Percentiles rank a stretch among this genome's conserved stretches.
Evolutionary conservation across 1,140 invertebrate species (phyloP).

Genomic region (Monochamus saltuarius): DNA sequence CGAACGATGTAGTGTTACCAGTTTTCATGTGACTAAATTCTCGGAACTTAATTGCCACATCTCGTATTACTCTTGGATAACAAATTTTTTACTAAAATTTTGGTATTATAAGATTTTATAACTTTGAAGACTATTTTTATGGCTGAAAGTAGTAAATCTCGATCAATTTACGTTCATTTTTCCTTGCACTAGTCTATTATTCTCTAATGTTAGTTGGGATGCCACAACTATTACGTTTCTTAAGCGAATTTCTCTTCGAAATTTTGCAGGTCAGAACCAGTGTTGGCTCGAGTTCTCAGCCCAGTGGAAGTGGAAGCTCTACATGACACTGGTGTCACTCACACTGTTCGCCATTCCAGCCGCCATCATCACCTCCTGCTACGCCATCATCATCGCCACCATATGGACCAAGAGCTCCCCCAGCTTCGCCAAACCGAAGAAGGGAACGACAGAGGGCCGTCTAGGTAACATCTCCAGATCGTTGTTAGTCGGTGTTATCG

Average conservation of each 20-base stretch:
- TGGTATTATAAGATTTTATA: no score
- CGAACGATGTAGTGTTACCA: no score
- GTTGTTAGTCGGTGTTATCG: slow-evolving; percentile 11
- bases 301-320: slow-evolving; percentile 81
- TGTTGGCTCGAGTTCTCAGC: slow-evolving; percentile 86
- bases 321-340: slow-evolving; percentile 81
- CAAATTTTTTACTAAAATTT: no score
- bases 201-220: no score
- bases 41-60: no score
- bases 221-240: neutral
- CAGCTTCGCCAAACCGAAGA: slow-evolving; percentile 50
- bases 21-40: no score
- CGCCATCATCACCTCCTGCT: slow-evolving; percentile 86
- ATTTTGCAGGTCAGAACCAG: slow-evolving; percentile 67
- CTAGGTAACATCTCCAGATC: slow-evolving; percentile 22
- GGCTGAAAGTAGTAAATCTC: no score
- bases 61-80: no score
- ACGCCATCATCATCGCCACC: slow-evolving; percentile 87
- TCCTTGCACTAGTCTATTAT: no score
- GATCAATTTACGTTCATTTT: no score
- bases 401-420: slow-evolving; percentile 81
- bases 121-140: no score
- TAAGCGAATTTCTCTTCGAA: neutral
- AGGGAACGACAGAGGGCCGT: slow-evolving; percentile 17
- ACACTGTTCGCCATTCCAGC: slow-evolving; percentile 86